phyloP scores from a whole-genome alignment of 2,888 invertebrate species.

The Acanthococcus lagerstroemiae region DNA sequence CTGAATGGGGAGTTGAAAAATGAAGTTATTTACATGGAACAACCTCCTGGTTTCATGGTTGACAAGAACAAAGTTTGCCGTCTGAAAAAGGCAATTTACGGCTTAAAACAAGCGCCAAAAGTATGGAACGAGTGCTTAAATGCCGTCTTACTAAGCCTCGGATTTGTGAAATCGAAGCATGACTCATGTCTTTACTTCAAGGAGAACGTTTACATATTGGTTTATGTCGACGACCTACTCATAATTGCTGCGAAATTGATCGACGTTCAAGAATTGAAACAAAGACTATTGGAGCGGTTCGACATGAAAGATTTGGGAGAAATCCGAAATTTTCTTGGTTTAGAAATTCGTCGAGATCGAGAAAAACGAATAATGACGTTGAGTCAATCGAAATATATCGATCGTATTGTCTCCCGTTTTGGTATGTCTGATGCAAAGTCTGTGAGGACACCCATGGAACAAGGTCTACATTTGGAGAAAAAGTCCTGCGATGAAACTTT shows the following conservation, averaged over 20 bases:
- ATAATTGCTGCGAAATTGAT: neutral
- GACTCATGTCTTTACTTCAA: too few species aligned
- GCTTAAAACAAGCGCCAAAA: neutral
- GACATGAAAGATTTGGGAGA: too few species aligned
- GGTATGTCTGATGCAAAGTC: neutral
- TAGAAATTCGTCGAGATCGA: neutral
- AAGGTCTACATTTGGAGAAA: too few species aligned
- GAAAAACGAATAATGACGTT: neutral
- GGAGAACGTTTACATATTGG: too few species aligned
- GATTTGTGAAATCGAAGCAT: too few species aligned
- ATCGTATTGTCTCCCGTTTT: too few species aligned
- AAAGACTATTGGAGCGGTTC: neutral
- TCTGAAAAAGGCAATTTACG: neutral
- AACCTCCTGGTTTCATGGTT: neutral
- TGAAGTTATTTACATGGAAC: neutral
- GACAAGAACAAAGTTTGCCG: neutral
- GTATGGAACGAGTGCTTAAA: too few species aligned
- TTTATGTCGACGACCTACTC: too few species aligned
- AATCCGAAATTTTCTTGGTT: conserved; percentile 11
- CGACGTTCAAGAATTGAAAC: conserved; percentile 9
- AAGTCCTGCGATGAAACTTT: too few species aligned
- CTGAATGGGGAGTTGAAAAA: neutral
- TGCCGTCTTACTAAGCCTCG: too few species aligned
- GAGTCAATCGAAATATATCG: conserved; percentile 5
- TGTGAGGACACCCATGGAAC: conserved; percentile 5